Percentiles rank a stretch among this genome's conserved stretches.
These are phyloP conservation scores for Oxyura jamaicensis DNA, from an alignment of 2,113 vertebrate genomes.

Conservation along the genomic window DNA sequence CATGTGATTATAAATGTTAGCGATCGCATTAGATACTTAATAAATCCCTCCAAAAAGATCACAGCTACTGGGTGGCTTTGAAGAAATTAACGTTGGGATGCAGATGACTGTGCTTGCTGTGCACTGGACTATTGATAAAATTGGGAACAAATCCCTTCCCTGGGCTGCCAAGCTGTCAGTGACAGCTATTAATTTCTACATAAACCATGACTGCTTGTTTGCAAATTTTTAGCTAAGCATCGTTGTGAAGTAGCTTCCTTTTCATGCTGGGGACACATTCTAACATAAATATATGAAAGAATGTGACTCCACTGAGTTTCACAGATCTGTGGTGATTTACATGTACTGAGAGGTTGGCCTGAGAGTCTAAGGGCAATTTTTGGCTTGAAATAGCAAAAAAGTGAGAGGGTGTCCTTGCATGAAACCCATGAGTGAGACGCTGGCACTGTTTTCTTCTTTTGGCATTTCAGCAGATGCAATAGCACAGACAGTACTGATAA, in stretches of 20 bases:
- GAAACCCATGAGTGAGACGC: neutral
- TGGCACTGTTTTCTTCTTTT: neutral
- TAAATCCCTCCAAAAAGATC: constrained; percentile 49
- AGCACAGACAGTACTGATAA: neutral
- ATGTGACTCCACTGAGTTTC: neutral
- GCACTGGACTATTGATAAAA: constrained; percentile 3
- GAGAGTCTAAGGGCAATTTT: neutral
- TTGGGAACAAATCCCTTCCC: neutral
- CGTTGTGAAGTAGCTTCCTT: neutral
- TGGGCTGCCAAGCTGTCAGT: constrained; percentile 11
- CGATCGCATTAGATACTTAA: constrained; percentile 47
- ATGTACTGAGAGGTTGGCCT: neutral
- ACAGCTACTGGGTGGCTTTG: constrained; percentile 26
- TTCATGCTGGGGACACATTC: neutral
- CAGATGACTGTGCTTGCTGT: constrained; percentile 21
- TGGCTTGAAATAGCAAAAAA: neutral
- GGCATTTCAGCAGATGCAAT: constrained; percentile 21
- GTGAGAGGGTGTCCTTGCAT: neutral
- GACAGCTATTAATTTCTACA: constrained; percentile 40
- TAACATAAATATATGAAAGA: neutral
- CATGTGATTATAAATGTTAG: constrained; percentile 55
- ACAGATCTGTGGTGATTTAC: neutral
- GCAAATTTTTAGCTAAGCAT: constrained; percentile 16
- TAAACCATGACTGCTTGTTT: neutral
- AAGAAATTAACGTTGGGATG: constrained; percentile 8